Evolutionary conservation across 2,888 invertebrate genomes (phyloP), one percentile per base, ranked within the genome.

Genomic region (Encarsia formosa): DNA sequence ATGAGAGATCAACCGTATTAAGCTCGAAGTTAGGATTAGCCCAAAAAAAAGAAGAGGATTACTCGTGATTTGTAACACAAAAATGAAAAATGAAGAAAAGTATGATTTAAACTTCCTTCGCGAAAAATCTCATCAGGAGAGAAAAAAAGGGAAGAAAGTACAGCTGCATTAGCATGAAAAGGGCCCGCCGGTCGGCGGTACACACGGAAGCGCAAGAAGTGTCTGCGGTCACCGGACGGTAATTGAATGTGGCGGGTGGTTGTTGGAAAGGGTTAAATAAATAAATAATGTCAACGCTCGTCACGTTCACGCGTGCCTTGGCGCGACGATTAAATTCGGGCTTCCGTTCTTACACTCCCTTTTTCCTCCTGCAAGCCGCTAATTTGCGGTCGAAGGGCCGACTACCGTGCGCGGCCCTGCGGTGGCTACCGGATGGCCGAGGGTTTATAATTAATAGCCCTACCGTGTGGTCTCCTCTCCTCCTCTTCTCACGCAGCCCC

Each of bases 211-310:
- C 66, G 67, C n/a, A n/a, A n/a, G n/a, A n/a, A n/a, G n/a, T 66
- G 65, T 68, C 66, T 72, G 71, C 66, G 72, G 71, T 73, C 63
- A 63, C 13, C 58, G 59, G 62, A 52, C 52, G 62, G 63, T 71
- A 72, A 72, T 72, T 72, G 72, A 71, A 73, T 71, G 72, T 65
- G 67, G 65, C 70, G 70, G n/a, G n/a, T n/a, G n/a, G n/a, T n/a
- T n/a, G n/a, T n/a, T n/a, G n/a, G n/a, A n/a, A n/a, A n/a, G n/a
- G n/a, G 15, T 52, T 71, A 68, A 70, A 71, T 72, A 71, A 71
- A 70, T 70, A 72, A 72, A 69, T 70, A 70, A 71, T 67, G 66
- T 70, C 66, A 58, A 56, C 45, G 54, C 58, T 49, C 13, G 22
- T 23, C 8, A 8, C 22, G 4, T 38, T 11, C 44, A 18, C 16